Evolutionary conservation across 2,888 invertebrate species (phyloP).

Genomic region (Dynastes hyllus): DNA sequence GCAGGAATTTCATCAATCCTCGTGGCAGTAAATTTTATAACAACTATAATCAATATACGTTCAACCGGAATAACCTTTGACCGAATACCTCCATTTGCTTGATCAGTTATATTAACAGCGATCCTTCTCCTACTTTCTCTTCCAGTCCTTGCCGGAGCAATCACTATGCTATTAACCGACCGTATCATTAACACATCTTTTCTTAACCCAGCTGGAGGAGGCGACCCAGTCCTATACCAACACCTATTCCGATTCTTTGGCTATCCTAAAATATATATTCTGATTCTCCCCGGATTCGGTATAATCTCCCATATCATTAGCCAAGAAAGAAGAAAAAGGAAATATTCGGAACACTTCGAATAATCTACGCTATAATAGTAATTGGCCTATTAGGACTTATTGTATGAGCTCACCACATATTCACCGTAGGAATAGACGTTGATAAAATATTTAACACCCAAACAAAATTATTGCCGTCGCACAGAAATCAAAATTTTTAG

Average conservation of each 20-base stretch:
- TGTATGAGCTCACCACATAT: slow-evolving; percentile 91
- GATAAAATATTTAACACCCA: too few relatives aligned
- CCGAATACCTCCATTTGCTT: slow-evolving; percentile 74
- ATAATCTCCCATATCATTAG: slow-evolving; percentile 82
- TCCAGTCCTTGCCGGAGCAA: too few relatives aligned
- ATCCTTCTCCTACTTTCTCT: too few relatives aligned
- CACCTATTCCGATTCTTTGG: too few relatives aligned
- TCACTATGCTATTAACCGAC: too few relatives aligned
- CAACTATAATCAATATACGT: slow-evolving; percentile 84
- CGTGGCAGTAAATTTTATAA: slow-evolving; percentile 87
- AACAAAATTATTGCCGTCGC: too few relatives aligned
- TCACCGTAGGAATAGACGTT: slow-evolving; percentile 88
- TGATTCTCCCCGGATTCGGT: slow-evolving; percentile 89
- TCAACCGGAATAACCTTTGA: slow-evolving; percentile 72
- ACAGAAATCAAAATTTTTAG: too few relatives aligned
- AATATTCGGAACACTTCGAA: slow-evolving; percentile 82
- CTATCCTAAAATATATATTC: slow-evolving; percentile 67
- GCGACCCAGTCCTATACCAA: too few relatives aligned
- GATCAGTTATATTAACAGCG: slow-evolving; percentile 76
- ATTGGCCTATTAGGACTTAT: slow-evolving; percentile 90
- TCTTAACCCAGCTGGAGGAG: too few relatives aligned
- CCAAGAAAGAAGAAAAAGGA: slow-evolving; percentile 83
- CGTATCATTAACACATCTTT: too few relatives aligned
- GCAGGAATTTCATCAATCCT: slow-evolving; percentile 79
- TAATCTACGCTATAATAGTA: slow-evolving; percentile 76